A percentile compares a stretch with the other conserved stretches of the same genome.
Conservation (phyloP, 2,797 vertebrate genomes). For the Amblyraja radiata region DNA sequence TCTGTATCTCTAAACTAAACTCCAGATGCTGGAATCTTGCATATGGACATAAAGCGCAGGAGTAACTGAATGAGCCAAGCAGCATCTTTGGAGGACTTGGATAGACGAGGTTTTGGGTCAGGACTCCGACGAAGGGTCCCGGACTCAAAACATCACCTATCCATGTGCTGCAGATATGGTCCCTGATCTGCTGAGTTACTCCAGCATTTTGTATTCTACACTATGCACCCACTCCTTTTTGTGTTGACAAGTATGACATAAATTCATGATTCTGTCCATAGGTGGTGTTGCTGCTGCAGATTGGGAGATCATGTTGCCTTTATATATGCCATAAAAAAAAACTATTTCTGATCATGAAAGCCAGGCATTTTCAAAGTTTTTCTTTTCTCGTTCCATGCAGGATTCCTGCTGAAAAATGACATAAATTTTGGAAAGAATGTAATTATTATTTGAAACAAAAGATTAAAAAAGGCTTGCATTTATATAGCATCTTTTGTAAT, state of each 20-base stretch:
- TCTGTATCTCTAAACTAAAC: too few relatives aligned
- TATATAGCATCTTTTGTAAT: too few relatives aligned
- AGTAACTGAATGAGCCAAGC: too few relatives aligned
- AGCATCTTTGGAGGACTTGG: too few relatives aligned
- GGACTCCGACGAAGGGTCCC: too few relatives aligned
- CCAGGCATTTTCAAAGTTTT: not conserved
- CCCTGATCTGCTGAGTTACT: too few relatives aligned
- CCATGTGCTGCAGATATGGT: too few relatives aligned
- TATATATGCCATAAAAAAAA: not conserved
- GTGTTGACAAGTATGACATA: not conserved
- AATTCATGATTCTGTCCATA: not conserved
- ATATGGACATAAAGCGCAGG: too few relatives aligned
- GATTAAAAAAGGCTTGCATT: not conserved
- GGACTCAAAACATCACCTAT: too few relatives aligned
- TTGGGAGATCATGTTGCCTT: not conserved
- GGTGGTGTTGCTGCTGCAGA: not conserved
- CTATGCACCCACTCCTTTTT: not conserved
- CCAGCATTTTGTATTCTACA: too few relatives aligned
- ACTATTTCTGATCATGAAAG: not conserved
- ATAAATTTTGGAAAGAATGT: not conserved
- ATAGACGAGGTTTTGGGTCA: too few relatives aligned
- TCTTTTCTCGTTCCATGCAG: not conserved
- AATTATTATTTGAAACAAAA: not conserved
- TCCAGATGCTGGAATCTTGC: too few relatives aligned
- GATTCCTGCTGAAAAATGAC: not conserved